Percentiles rank a stretch among this genome's conserved stretches.
phyloP scores from a whole-genome alignment of 2,797 vertebrate genomes.

The Tinamus major region DNA sequence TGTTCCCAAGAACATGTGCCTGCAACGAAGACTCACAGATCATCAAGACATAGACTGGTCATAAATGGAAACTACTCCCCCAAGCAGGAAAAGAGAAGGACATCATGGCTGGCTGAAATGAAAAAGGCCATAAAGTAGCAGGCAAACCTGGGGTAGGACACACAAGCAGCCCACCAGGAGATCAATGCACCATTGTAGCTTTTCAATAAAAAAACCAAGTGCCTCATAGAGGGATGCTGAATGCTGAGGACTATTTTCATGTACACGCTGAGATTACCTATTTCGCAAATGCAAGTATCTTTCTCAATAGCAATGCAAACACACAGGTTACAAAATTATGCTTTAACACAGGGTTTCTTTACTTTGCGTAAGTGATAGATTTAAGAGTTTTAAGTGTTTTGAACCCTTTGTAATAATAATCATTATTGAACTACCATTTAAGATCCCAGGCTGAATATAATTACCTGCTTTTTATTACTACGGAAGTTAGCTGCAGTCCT shows the following conservation, averaged over 20 bases:
- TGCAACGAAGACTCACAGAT: background rate
- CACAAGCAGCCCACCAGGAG: background rate
- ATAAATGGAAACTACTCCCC: background rate
- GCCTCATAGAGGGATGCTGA: background rate
- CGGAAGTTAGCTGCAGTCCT: background rate
- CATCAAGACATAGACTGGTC: background rate
- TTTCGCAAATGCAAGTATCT: background rate
- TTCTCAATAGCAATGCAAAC: background rate
- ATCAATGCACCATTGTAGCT: background rate
- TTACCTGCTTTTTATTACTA: background rate
- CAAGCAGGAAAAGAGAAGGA: background rate
- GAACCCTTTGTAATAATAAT: background rate
- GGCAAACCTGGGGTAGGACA: background rate
- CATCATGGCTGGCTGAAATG: background rate
- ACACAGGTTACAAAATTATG: background rate
- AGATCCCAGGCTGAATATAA: background rate
- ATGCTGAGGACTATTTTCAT: background rate
- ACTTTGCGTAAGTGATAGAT: background rate
- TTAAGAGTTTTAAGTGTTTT: background rate
- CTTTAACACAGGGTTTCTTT: background rate
- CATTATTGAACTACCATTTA: background rate
- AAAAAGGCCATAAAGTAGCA: background rate
- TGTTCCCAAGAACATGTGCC: background rate
- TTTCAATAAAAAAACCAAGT: background rate
- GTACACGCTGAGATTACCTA: background rate